phyloP scores from a whole-genome alignment of 2,888 invertebrate genomes.

The Leptarthrus brevirostris region DNA sequence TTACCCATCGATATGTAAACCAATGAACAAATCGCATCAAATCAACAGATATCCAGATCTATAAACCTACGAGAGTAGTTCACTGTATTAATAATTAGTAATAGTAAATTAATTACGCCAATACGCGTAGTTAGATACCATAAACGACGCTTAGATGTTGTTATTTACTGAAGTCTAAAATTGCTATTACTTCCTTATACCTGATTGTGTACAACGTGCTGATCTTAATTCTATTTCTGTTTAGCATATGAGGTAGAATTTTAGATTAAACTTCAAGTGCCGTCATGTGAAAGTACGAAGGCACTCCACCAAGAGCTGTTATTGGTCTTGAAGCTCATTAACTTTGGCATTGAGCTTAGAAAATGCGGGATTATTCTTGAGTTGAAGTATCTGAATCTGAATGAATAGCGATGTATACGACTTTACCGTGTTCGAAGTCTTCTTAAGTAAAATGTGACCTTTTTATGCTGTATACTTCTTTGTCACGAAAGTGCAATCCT shows the following conservation, averaged over 20 bases:
- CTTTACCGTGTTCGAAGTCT: slow-evolving; percentile 1
- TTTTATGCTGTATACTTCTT: too few species aligned
- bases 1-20: too few species aligned
- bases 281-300: background rate
- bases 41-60: too few species aligned
- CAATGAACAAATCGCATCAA: too few species aligned
- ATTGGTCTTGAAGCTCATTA: slow-evolving; percentile 26
- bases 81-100: too few species aligned
- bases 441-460: too few species aligned
- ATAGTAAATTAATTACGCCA: too few species aligned
- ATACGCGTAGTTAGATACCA: too few species aligned
- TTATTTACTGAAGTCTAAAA: background rate
- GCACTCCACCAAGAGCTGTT: background rate
- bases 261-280: background rate
- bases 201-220: background rate
- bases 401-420: slow-evolving; percentile 4
- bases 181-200: slow-evolving; percentile 19
- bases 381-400: background rate
- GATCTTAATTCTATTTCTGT: background rate
- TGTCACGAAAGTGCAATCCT: too few species aligned
- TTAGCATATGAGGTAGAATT: background rate
- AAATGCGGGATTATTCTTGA: slow-evolving; percentile 7
- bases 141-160: too few species aligned
- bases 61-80: too few species aligned
- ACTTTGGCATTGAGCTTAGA: slow-evolving; percentile 22